Conservation (phyloP, 2,797 vertebrate genomes). For the Macropodus opercularis region DNA sequence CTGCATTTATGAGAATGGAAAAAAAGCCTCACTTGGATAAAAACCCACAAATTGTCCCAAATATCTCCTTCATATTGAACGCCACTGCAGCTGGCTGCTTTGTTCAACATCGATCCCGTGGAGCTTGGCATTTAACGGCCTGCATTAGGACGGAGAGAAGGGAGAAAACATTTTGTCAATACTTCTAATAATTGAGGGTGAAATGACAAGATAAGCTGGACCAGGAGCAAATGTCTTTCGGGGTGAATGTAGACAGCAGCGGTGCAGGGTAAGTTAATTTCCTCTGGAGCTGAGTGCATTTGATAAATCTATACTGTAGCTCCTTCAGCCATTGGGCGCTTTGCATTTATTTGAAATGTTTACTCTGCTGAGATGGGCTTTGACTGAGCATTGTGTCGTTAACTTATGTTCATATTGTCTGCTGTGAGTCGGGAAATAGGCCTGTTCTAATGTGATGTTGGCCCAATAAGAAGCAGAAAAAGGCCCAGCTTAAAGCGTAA, state of each 20-base stretch:
- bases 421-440: constrained; percentile 38
- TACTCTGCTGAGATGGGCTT: constrained; percentile 54
- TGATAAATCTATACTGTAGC: constrained; percentile 59
- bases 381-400: constrained; percentile 54
- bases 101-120: constrained; percentile 99
- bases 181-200: constrained; percentile 96
- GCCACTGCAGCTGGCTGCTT: constrained; percentile 99
- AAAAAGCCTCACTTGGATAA: constrained; percentile 98
- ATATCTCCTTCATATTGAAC: constrained; percentile 99
- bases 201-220: constrained; percentile 97
- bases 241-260: constrained; percentile 76
- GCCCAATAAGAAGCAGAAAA: constrained; percentile 61
- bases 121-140: constrained; percentile 98
- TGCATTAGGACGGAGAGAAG: constrained; percentile 94
- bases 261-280: constrained; percentile 91
- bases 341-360: constrained; percentile 59
- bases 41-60: constrained; percentile 99
- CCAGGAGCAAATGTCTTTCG: constrained; percentile 87
- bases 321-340: constrained; percentile 37
- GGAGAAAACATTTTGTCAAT: constrained; percentile 98
- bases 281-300: constrained; percentile 66
- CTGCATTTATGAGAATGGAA: constrained; percentile 99
- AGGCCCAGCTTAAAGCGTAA: constrained; percentile 30
- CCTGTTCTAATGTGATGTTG: constrained; percentile 59
- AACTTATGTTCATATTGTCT: constrained; percentile 42